Evolutionary conservation across 2,113 vertebrate species (phyloP).

Genomic region (Morone chrysops): DNA sequence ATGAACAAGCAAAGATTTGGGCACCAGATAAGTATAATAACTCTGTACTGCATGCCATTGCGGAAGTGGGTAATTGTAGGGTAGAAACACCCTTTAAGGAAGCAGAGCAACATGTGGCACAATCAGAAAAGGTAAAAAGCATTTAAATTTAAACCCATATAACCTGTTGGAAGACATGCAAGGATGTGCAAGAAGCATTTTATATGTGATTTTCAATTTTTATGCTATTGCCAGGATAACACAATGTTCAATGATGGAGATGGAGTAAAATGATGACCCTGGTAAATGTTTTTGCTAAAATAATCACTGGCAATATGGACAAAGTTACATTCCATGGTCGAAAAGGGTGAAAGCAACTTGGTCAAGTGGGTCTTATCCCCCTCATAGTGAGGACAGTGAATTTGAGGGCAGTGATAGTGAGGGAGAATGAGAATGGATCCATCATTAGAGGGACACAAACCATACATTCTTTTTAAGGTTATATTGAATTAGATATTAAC

Average conservation of each 20-base stretch:
- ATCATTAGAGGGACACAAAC: background rate
- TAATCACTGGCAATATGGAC: no score
- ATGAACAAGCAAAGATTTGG: no score
- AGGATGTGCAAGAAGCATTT: background rate
- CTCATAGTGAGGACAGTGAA: no score
- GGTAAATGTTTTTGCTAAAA: no score
- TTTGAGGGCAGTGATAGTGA: no score
- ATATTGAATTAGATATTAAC: background rate
- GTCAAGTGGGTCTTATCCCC: no score
- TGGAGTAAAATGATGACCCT: no score
- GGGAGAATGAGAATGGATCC: no score
- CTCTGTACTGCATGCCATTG: background rate
- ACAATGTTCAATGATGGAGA: background rate
- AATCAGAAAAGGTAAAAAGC: background rate
- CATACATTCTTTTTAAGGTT: background rate
- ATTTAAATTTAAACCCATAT: background rate
- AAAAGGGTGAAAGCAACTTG: no score
- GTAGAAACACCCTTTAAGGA: background rate
- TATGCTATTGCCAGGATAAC: background rate
- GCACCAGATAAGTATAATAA: background rate
- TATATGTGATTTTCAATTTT: background rate
- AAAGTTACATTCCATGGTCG: no score
- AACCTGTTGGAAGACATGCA: no score
- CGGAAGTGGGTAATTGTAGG: background rate
- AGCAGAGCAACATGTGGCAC: background rate